Conservation (phyloP, 1,140 invertebrate species). For the Portunus trituberculatus region DNA sequence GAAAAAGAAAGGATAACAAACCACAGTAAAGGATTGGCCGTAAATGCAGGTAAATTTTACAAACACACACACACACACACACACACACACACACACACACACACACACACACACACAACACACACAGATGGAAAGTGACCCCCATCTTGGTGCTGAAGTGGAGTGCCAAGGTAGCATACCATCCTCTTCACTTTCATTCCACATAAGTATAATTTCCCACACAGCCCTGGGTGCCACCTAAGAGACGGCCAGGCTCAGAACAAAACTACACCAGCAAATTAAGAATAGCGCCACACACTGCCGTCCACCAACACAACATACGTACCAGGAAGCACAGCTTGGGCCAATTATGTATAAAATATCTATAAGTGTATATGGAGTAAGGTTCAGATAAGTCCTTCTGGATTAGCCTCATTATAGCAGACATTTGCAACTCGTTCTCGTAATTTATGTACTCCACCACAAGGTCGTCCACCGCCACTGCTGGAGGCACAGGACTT, state of each 20-base stretch:
- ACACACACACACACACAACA: background rate
- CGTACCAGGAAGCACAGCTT: constrained; percentile 97
- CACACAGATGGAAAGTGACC: background rate
- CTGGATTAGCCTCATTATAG: constrained; percentile 99
- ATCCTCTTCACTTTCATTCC: background rate
- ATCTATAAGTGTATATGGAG: constrained; percentile 99
- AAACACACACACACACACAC: background rate
- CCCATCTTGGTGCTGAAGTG: background rate
- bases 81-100: background rate
- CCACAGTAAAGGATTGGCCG: no score
- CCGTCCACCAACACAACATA: constrained; percentile 73
- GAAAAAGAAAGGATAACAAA: no score
- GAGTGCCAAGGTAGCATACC: background rate
- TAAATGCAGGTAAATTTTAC: background rate
- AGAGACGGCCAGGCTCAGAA: background rate
- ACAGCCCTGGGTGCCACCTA: background rate
- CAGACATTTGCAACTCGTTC: constrained; percentile 94
- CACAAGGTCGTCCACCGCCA: constrained; percentile 65
- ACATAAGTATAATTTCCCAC: background rate
- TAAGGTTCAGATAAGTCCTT: constrained; percentile 99
- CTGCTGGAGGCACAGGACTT: constrained; percentile 68
- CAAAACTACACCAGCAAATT: background rate
- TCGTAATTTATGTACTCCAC: constrained; percentile 89
- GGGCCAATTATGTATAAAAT: constrained; percentile 99
- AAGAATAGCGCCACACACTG: background rate